Conservation (phyloP, 2,113 vertebrate genomes). For the Psophia crepitans region DNA sequence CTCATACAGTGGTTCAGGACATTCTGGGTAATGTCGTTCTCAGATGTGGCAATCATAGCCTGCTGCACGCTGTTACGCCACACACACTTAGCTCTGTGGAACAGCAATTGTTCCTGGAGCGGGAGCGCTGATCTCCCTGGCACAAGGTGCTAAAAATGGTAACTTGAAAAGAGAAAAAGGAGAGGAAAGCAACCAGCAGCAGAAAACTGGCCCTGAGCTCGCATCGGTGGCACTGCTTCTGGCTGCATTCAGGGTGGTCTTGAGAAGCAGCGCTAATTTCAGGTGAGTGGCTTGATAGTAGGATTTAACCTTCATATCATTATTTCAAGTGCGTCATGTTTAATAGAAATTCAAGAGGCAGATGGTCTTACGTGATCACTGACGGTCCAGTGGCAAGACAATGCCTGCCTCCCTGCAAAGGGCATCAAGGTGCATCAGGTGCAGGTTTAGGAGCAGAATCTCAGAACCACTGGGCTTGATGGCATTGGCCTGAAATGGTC, state of each 20-base stretch:
- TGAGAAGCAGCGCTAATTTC: neutral
- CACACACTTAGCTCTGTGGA: neutral
- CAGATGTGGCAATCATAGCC: neutral
- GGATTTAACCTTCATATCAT: neutral
- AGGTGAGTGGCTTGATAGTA: neutral
- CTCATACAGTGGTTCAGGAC: neutral
- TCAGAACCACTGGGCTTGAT: neutral
- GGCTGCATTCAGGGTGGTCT: neutral
- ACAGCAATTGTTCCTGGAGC: neutral
- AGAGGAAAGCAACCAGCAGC: neutral
- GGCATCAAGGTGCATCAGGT: accelerated
- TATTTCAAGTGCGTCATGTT: neutral
- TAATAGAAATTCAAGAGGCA: neutral
- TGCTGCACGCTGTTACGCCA: neutral
- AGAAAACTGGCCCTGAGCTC: neutral
- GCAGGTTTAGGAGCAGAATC: neutral
- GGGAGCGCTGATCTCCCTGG: neutral
- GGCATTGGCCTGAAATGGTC: neutral
- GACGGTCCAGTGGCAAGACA: neutral
- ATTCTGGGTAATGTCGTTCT: neutral
- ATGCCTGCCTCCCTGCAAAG: neutral
- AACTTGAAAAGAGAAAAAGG: neutral
- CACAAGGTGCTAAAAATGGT: neutral
- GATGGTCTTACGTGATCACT: neutral
- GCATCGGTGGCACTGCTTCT: neutral